These are phyloP conservation scores for Dicaeum eximium DNA, from an alignment of 2,113 vertebrate genomes.

Conservation along the genomic window DNA sequence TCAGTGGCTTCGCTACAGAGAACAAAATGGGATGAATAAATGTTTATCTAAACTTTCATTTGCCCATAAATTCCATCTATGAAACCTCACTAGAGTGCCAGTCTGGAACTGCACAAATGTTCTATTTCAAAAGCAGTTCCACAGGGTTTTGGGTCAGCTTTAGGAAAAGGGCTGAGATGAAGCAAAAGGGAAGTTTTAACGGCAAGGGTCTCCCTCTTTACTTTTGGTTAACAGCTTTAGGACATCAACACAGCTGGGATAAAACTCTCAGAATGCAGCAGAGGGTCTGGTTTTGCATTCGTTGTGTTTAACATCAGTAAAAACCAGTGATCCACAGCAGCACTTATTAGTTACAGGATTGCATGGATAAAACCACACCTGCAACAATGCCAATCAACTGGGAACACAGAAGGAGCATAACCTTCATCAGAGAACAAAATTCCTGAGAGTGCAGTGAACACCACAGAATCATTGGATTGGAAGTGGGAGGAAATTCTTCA, in stretches of 20 bases:
- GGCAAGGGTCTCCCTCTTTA: not conserved
- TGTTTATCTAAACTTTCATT: not conserved
- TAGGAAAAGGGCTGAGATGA: not conserved
- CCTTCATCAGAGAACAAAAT: rapidly evolving
- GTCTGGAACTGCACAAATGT: not conserved
- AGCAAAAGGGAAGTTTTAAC: not conserved
- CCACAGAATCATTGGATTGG: rapidly evolving
- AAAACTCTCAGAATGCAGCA: not conserved
- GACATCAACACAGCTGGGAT: not conserved
- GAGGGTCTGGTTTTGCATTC: not conserved
- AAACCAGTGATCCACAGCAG: not conserved
- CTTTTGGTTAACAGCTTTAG: not conserved
- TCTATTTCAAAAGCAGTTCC: not conserved
- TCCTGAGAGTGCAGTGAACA: not conserved
- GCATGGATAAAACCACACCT: not conserved
- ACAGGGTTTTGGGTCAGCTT: not conserved
- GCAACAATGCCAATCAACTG: not conserved
- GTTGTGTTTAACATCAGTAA: not conserved
- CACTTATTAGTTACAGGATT: not conserved
- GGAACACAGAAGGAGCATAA: not conserved
- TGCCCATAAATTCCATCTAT: not conserved
- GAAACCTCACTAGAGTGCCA: not conserved
- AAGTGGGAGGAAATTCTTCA: not conserved
- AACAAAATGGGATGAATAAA: not conserved
- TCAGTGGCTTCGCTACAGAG: not conserved